A percentile compares a stretch with the other conserved stretches of the same genome.
Conservation (phyloP, 2,888 invertebrate species). For the Augiades crinisus region DNA sequence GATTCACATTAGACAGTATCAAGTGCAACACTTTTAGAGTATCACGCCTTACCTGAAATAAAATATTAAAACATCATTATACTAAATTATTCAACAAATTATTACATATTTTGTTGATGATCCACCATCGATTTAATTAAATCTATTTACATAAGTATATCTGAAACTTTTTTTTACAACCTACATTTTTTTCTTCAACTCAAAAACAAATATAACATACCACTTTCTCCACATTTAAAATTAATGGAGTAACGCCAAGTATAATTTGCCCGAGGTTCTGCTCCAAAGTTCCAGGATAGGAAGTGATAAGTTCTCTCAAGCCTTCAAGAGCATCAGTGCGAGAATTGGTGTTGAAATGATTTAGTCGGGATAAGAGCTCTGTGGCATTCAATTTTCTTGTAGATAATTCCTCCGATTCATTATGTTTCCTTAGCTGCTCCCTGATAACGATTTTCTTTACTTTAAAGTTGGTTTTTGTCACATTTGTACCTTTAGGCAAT, state of each 20-base stretch:
- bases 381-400: slow-evolving; percentile 85
- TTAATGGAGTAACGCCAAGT: slow-evolving; percentile 84
- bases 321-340: slow-evolving; percentile 84
- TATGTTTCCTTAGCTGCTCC: slow-evolving; percentile 85
- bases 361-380: slow-evolving; percentile 86
- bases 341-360: slow-evolving; percentile 87
- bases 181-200: too few species aligned
- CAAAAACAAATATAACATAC: slow-evolving; percentile 47
- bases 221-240: slow-evolving; percentile 86
- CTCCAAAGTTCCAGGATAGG: slow-evolving; percentile 60
- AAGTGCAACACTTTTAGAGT: slow-evolving; percentile 79
- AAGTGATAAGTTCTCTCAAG: slow-evolving; percentile 75
- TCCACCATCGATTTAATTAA: too few species aligned
- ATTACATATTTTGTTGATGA: too few species aligned
- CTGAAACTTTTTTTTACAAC: too few species aligned
- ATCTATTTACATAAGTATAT: too few species aligned
- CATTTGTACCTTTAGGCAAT: slow-evolving; percentile 93
- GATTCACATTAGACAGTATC: slow-evolving; percentile 59
- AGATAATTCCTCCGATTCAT: slow-evolving; percentile 80
- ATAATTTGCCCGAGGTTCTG: slow-evolving; percentile 85
- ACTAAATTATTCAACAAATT: too few species aligned
- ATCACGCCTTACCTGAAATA: slow-evolving; percentile 76
- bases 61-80: too few species aligned
- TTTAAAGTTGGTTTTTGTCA: slow-evolving; percentile 94
- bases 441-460: slow-evolving; percentile 92